These are phyloP conservation scores for Loxodonta africana DNA, from an alignment of 2,113 vertebrate species.

Conservation along the genomic window DNA sequence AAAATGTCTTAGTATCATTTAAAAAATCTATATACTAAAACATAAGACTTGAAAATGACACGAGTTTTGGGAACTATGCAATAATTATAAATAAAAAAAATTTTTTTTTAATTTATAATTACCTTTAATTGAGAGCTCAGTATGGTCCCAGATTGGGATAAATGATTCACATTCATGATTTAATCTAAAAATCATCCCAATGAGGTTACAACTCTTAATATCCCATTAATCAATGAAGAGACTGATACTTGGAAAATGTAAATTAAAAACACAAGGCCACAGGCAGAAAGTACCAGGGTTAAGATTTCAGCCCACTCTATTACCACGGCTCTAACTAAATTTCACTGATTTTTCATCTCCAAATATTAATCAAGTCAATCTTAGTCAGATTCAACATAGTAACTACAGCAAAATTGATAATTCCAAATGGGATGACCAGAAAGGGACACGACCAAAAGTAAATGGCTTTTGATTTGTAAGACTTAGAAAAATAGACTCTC, in stretches of 20 bases:
- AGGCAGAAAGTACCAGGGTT: background rate
- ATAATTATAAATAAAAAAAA: background rate
- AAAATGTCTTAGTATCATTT: background rate
- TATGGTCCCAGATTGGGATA: background rate
- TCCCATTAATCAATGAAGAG: background rate
- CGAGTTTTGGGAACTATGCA: background rate
- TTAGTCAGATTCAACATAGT: background rate
- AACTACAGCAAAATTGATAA: background rate
- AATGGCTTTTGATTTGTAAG: background rate
- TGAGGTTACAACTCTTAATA: background rate
- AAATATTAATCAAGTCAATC: background rate
- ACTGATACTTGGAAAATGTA: background rate
- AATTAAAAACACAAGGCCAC: background rate
- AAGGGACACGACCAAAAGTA: background rate
- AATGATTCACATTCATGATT: background rate
- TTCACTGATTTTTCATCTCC: background rate
- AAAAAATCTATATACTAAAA: background rate
- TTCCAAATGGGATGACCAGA: background rate
- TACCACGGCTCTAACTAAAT: background rate
- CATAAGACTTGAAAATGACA: background rate
- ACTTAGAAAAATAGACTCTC: background rate
- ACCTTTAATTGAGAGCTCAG: background rate
- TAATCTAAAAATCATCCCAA: background rate
- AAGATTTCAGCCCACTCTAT: background rate
- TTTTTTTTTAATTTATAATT: no score